Conservation (phyloP, 2,113 vertebrate species). For the Dromiciops gliroides region DNA sequence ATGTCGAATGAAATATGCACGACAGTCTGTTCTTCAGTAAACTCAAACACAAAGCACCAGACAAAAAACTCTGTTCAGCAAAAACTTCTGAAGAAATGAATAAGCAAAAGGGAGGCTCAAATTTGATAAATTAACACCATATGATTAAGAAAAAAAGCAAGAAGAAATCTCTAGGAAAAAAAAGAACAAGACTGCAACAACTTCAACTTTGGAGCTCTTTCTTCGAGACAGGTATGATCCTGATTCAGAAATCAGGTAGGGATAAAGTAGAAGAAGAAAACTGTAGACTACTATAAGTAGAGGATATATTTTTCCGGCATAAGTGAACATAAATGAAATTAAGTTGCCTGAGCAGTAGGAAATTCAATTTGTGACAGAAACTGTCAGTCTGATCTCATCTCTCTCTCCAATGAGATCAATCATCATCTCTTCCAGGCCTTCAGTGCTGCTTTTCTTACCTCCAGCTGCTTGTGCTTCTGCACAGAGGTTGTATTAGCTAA, state of each 20-base stretch:
- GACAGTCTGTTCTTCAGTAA: neutral
- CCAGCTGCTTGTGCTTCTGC: slow-evolving; percentile 55
- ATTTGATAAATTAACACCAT: neutral
- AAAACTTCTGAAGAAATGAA: neutral
- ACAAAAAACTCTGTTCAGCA: neutral
- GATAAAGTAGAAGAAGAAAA: neutral
- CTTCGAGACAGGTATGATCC: neutral
- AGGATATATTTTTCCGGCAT: slow-evolving; percentile 59
- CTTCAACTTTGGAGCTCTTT: neutral
- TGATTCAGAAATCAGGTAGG: neutral
- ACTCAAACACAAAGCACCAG: neutral
- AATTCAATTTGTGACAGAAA: slow-evolving; percentile 77
- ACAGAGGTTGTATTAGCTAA: slow-evolving; percentile 55
- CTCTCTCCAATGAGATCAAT: slow-evolving; percentile 81
- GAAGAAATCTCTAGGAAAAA: neutral
- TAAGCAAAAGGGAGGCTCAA: neutral
- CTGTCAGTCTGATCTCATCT: slow-evolving; percentile 74
- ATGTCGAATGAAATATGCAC: neutral
- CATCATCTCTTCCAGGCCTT: slow-evolving; percentile 65
- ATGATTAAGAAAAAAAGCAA: neutral
- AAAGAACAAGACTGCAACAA: neutral
- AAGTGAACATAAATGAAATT: slow-evolving; percentile 75
- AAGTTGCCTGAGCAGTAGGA: slow-evolving; percentile 77
- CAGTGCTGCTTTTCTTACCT: slow-evolving; percentile 63
- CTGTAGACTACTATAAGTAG: neutral